Percentiles rank a stretch among this genome's conserved stretches.
phyloP scores from a whole-genome alignment of 1,140 invertebrate genomes.

The Drosophila persimilis region DNA sequence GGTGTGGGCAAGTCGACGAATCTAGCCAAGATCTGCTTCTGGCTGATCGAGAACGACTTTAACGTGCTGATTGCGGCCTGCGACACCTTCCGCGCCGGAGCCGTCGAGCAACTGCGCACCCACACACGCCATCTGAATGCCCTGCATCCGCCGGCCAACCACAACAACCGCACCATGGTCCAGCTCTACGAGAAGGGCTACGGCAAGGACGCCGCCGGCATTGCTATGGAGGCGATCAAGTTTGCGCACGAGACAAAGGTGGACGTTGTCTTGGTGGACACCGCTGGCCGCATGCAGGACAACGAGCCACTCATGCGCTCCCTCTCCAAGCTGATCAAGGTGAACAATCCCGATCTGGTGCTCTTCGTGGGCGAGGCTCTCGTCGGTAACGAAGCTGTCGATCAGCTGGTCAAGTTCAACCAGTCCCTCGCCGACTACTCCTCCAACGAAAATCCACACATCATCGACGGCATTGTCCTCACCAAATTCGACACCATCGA shows the following conservation, averaged over 20 bases:
- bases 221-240: conserved; percentile 98
- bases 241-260: conserved; percentile 91
- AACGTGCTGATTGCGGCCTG: conserved; percentile 99
- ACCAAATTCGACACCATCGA: conserved; percentile 99
- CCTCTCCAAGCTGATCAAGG: conserved; percentile 94
- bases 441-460: conserved; percentile 91
- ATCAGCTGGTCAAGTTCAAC: conserved; percentile 99
- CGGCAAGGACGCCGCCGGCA: conserved; percentile 98
- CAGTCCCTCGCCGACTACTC: conserved; percentile 96
- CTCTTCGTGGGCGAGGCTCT: conserved; percentile 99
- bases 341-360: conserved; percentile 98
- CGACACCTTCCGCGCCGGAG: conserved; percentile 99
- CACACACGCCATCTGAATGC: conserved; percentile 97
- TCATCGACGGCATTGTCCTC: conserved; percentile 98
- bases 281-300: conserved; percentile 99
- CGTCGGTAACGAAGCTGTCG: conserved; percentile 99
- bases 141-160: conserved; percentile 92
- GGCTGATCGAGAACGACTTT: conserved; percentile 99
- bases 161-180: conserved; percentile 91
- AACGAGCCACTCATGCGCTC: conserved; percentile 99
- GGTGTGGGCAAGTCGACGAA: conserved; percentile 99
- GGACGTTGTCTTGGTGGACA: conserved; percentile 98
- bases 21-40: conserved; percentile 99
- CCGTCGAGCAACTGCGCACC: conserved; percentile 98
- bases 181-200: conserved; percentile 99